phyloP scores from a whole-genome alignment of 2,888 invertebrate species.

The Sarcophaga variegata region DNA sequence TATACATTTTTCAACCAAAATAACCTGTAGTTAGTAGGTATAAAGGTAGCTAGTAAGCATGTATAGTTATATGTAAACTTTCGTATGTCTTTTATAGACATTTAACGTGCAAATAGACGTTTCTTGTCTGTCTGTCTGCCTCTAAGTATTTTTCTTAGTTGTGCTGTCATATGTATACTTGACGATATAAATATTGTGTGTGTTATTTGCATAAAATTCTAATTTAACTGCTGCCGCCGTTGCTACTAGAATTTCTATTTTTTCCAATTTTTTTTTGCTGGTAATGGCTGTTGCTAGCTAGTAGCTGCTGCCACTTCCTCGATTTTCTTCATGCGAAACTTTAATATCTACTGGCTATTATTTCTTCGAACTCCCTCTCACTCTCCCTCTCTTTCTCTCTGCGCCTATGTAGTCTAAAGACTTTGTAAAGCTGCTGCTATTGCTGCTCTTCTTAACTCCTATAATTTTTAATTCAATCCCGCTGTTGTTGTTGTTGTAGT shows the following conservation, averaged over 20 bases:
- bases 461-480: constrained; percentile 21
- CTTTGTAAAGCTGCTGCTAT: constrained; percentile 15
- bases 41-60: neutral
- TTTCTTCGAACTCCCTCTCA: constrained; percentile 5
- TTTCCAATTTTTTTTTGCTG: neutral
- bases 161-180: constrained; percentile 64
- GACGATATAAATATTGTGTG: constrained; percentile 69
- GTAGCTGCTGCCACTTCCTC: constrained; percentile 56
- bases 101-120: constrained; percentile 39
- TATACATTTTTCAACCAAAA: constrained; percentile 3
- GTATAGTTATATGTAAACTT: too few species aligned
- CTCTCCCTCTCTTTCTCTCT: too few species aligned
- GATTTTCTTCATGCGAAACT: constrained; percentile 44
- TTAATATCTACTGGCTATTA: constrained; percentile 59
- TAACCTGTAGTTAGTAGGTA: constrained; percentile 7
- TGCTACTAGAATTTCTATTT: constrained; percentile 48
- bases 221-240: constrained; percentile 74
- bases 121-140: constrained; percentile 38
- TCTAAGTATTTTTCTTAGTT: constrained; percentile 59
- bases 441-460: constrained; percentile 12
- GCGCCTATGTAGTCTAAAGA: neutral
- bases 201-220: constrained; percentile 80
- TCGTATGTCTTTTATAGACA: constrained; percentile 19
- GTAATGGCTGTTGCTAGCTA: constrained; percentile 12
- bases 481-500: constrained; percentile 21